Base-by-base conservation (phyloP, 1,140 invertebrate genomes). In the Bradynema listronoti region DNA sequence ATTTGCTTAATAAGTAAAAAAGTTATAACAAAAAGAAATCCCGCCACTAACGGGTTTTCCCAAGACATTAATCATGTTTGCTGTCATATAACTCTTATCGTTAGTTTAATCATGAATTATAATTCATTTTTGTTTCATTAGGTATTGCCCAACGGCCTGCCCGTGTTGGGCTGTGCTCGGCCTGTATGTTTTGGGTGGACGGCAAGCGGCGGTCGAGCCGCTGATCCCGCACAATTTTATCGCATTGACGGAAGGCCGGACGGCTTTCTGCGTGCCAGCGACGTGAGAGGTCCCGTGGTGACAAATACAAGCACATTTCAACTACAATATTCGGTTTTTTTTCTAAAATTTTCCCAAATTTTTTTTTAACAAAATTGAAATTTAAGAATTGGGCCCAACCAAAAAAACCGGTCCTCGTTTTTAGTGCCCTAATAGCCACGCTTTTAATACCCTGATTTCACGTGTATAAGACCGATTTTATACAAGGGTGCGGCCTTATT, bases 121-220 rank as follows among this genome's bases (percentile, higher is more conserved):
- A 11, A 55, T 27, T 56, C 16, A 56, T 51, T 55, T 25, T 14
- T 54, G n/a, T n/a, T n/a, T n/a, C n/a, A 43, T 60, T 42, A 77
- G 71, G 58, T 62, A n/a, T 46, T 70, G 1, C 46, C 61, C 39
- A 62, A 69, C 50, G 72, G 72, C 22, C 72, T 78, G 46, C 75
- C 72, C 22, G 58, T 74, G 30, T 56, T 74, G 4, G 72, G 72
- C 5, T 74, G 72, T 55, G 75, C 75, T 9, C 25, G 72, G 25
- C 75, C 72, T 5, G 62, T 65, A 3, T 74, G 72, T 54, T 74
- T 74, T 52, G 72, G 72, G 34, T 78, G 75, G 72, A 43, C 41
- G 43, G 14, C 68, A 24, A 46, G 65, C 7, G 74, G 74, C 1
- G 43, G 55, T 19, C 46, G 42, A 24, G 55, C 56, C 7, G 53